Evolutionary conservation across 2,888 invertebrate species (phyloP), one percentile per base, ranked within the genome.

Genomic region (Trachelus iudaicus): DNA sequence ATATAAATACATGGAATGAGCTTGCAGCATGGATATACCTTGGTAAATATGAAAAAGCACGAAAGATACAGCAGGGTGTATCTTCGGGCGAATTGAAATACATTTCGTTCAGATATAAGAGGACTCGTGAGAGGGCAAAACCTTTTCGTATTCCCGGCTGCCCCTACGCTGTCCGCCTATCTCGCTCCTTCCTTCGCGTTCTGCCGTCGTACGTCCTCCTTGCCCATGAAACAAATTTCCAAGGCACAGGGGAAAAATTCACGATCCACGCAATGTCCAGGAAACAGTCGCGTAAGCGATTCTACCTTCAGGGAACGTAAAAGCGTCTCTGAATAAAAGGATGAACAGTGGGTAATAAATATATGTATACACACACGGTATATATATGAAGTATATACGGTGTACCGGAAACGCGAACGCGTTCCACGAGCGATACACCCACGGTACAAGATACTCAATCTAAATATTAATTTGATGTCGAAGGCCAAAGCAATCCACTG

Each of bases 1-100:
- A 15, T 40, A 56, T 56, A 23, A 56, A 23, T 56, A 56, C 9
- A 56, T 23, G 23, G 56, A 23, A 23, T 0, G 56, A 56, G 56
- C 56, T 56, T 23, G 56, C 23, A 23, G 23, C 56, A 56, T 9
- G 23, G 9, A 56, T 56, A 56, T 56, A 56, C 56, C 56, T 56
- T 56, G 23, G 56, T 23, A 56, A 56, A 56, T 56, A 56, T 56
- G 23, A 56, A 56, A 9, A 56, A 56, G 56, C 56, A 56, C 23
- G 23, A 23, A 83, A 85, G 84, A 85, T 81, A 83, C 80, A 75
- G 73, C 69, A 76, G 81, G 79, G 79, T 73, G 81, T 84, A 81
- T 81, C 83, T 83, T 80, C 79, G 69, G 79, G 82, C 35, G 80
- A 84, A 85, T 87, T 85, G 85, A 85, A 86, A 86, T 86, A 83